These are phyloP conservation scores for Myotis daubentonii DNA, from an alignment of 2,797 vertebrate species.

Conservation along the genomic window DNA sequence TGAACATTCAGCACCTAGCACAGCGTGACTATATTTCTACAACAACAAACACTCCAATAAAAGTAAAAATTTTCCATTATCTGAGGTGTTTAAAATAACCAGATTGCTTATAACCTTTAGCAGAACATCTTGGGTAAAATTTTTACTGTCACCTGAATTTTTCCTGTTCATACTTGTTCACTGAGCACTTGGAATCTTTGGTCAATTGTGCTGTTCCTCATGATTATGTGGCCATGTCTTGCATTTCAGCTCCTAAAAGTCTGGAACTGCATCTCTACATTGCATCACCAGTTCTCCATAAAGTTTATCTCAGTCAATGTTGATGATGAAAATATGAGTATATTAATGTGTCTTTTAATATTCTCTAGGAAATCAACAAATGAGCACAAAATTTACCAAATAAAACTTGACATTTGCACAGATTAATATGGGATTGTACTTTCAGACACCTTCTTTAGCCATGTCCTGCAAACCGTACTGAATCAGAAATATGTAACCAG, in stretches of 20 bases:
- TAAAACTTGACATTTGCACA: conserved; percentile 26
- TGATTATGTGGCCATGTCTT: not conserved
- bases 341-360: not conserved
- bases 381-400: conserved; percentile 16
- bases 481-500: conserved; percentile 1
- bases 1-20: conserved; percentile 46
- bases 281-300: not conserved
- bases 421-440: conserved; percentile 6
- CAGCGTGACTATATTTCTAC: conserved; percentile 3
- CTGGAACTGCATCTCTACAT: not conserved
- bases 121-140: conserved; percentile 24
- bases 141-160: conserved; percentile 29
- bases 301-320: not conserved
- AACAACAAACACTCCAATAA: conserved; percentile 33
- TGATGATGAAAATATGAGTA: not conserved
- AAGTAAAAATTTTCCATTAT: conserved; percentile 45
- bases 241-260: not conserved
- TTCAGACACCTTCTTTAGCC: not conserved
- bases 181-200: conserved; percentile 17
- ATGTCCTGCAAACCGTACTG: not conserved
- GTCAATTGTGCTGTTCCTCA: not conserved
- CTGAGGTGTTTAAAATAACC: conserved; percentile 11
- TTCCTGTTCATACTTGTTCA: not conserved
- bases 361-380: conserved; percentile 3
- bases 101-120: not conserved